Percentiles rank a stretch among this genome's conserved stretches.
Evolutionary conservation across 2,113 vertebrate genomes (phyloP).

Genomic region (Xyrauchen texanus): DNA sequence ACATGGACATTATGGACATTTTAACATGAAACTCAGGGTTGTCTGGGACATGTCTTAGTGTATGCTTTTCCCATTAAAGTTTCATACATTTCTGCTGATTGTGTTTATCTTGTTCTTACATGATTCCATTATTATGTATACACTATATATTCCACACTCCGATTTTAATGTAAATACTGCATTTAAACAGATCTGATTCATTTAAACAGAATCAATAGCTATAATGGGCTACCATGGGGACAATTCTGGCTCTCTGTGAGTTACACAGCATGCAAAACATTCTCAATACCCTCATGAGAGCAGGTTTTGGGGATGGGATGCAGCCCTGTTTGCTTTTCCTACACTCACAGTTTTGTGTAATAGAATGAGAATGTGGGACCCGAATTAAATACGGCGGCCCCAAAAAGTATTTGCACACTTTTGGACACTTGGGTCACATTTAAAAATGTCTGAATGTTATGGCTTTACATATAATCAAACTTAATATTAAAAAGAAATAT

Average conservation of each 20-base stretch:
- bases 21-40: no score
- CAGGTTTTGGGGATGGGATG: constrained; percentile 18
- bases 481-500: no score
- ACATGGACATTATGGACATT: no score
- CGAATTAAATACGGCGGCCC: background rate
- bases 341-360: constrained; percentile 33
- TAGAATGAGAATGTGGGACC: constrained; percentile 23
- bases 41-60: no score
- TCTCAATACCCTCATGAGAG: constrained; percentile 16
- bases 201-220: constrained; percentile 25
- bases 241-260: constrained; percentile 24
- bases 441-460: no score
- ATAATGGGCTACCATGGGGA: constrained; percentile 19
- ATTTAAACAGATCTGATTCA: background rate
- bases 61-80: no score
- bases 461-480: no score
- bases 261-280: constrained; percentile 35
- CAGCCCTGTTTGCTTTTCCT: constrained; percentile 30
- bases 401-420: no score
- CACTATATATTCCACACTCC: background rate
- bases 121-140: background rate
- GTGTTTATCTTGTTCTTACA: background rate
- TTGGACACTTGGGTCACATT: background rate
- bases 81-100: no score
- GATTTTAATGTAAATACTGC: constrained; percentile 12